Evolutionary conservation across 2,113 vertebrate species (phyloP).

Genomic region (Coptodon rendalli): DNA sequence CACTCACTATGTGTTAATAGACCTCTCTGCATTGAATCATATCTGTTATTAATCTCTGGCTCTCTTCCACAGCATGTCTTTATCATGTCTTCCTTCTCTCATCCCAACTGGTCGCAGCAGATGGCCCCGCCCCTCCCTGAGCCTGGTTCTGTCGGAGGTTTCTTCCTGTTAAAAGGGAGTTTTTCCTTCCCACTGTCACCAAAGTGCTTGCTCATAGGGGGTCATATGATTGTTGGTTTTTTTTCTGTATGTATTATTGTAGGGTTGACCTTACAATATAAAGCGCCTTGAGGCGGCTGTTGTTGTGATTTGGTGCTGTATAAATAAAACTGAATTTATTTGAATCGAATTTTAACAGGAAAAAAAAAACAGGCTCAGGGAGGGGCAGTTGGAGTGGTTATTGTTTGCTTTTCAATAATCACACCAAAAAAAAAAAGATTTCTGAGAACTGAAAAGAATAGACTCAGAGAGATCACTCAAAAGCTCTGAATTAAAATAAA

Average conservation of each 20-base stretch:
- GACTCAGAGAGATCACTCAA: neutral
- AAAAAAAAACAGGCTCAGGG: neutral
- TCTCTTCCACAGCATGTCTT: accelerated
- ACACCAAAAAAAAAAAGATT: neutral
- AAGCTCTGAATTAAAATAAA: neutral
- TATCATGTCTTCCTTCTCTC: neutral
- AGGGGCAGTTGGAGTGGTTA: neutral
- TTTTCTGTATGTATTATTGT: too few species aligned
- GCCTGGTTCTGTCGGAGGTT: neutral
- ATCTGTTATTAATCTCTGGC: too few species aligned
- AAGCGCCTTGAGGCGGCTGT: too few species aligned
- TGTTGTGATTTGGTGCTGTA: too few species aligned
- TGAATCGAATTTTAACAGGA: neutral
- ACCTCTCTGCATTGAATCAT: too few species aligned
- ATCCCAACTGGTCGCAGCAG: neutral
- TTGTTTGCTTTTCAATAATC: neutral
- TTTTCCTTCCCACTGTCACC: too few species aligned
- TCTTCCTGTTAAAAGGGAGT: too few species aligned
- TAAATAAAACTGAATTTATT: too few species aligned
- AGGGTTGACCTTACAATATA: too few species aligned
- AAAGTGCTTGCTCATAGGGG: too few species aligned
- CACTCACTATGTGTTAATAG: too few species aligned
- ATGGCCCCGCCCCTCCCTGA: neutral
- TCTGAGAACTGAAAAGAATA: neutral
- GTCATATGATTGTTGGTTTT: too few species aligned